Evolutionary conservation across 1,140 invertebrate genomes (phyloP).

Genomic region (Alviniconcha marisindica): DNA sequence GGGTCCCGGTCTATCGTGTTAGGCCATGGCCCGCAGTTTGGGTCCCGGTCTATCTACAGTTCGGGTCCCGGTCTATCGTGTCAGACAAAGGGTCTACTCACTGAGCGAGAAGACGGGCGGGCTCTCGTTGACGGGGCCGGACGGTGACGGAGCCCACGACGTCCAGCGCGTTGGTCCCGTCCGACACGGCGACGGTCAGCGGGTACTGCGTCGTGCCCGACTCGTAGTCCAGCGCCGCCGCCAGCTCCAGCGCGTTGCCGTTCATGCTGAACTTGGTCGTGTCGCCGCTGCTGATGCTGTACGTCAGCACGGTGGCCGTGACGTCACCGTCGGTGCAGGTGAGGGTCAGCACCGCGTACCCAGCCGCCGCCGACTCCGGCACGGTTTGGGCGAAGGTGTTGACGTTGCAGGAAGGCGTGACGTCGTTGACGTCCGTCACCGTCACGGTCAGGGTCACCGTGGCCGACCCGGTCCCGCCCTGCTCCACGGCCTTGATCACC

Average conservation of each 20-base stretch:
- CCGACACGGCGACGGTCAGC: conserved; percentile 56
- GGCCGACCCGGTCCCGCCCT: conserved; percentile 49
- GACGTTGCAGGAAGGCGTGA: conserved; percentile 50
- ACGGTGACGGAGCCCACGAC: conserved; percentile 49
- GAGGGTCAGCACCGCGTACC: conserved; percentile 34
- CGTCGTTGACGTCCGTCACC: conserved; percentile 64
- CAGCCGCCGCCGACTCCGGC: conserved; percentile 29
- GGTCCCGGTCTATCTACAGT: background rate
- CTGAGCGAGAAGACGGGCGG: conserved; percentile 44
- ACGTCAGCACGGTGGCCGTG: conserved; percentile 50
- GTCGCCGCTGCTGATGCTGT: conserved; percentile 55
- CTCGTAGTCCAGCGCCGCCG: conserved; percentile 56
- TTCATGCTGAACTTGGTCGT: conserved; percentile 49
- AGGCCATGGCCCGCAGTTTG: background rate
- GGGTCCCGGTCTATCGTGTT: background rate
- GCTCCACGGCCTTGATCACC: conserved; percentile 44
- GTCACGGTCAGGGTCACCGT: conserved; percentile 55
- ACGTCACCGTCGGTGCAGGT: conserved; percentile 56
- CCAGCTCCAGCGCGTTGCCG: conserved; percentile 40
- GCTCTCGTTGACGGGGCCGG: conserved; percentile 45
- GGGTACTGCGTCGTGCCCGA: conserved; percentile 49
- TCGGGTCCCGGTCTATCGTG: no score
- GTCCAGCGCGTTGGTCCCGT: conserved; percentile 48
- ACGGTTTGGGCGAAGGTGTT: conserved; percentile 48
- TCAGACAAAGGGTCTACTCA: conserved; percentile 16